Conservation (phyloP, 2,113 vertebrate genomes). For the Paradoxurus hermaphroditus region DNA sequence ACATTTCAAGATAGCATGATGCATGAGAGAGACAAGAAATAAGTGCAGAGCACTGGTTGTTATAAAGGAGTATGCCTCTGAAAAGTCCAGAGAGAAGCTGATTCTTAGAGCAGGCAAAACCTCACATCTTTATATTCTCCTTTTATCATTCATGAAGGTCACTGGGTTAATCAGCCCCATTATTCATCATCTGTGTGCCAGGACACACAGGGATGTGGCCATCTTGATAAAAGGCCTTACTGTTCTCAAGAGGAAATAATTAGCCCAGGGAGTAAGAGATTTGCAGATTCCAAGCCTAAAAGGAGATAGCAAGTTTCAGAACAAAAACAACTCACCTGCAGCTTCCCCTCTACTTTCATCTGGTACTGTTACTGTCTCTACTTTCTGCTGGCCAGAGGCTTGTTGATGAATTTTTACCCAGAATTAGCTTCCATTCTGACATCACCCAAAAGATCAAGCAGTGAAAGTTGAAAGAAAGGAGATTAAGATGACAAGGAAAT, state of each 20-base stretch:
- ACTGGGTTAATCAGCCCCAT: slow-evolving; percentile 43
- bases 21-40: neutral
- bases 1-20: neutral
- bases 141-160: slow-evolving; percentile 53
- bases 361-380: neutral
- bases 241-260: slow-evolving; percentile 61
- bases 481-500: slow-evolving; percentile 6
- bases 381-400: neutral
- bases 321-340: neutral
- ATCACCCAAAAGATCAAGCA: neutral
- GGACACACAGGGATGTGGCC: neutral
- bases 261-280: neutral
- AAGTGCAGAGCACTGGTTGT: neutral
- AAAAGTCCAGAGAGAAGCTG: neutral
- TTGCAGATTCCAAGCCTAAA: neutral
- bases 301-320: neutral
- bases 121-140: neutral
- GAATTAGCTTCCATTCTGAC: neutral
- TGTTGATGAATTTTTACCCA: neutral
- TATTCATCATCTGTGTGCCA: slow-evolving; percentile 27
- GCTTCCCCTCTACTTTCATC: neutral
- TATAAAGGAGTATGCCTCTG: neutral
- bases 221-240: slow-evolving; percentile 49
- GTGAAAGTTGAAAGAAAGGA: neutral
- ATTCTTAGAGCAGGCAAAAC: neutral